Evolutionary conservation across 2,888 invertebrate genomes (phyloP), one percentile per base, ranked within the genome.

Genomic region (Endotricha flammealis): DNA sequence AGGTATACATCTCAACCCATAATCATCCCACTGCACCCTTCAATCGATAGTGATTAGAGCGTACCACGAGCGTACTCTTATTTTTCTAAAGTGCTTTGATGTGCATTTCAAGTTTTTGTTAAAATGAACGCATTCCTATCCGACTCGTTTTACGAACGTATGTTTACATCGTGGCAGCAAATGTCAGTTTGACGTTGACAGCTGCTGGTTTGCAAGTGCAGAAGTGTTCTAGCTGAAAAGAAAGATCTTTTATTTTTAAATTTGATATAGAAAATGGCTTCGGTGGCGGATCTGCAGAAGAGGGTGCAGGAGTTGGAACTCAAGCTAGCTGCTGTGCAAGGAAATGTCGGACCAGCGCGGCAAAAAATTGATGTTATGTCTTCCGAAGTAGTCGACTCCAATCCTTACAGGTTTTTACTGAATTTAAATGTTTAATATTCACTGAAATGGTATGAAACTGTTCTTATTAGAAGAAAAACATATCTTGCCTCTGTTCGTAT

Each of bases 301-400:
- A 90, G 88, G 71, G 88, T 94, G 10, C 81, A 86, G 38, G 89
- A 91, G 39, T 73, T 95, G 32, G 91, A 93, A 64, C 78, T 83
- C 4, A 88, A 92, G 58, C 72, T 94, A 13, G 89, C 89, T 3
- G 72, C 74, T 12, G 72, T 75, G 14, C 82, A 77, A 44, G 72
- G 68, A 39, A 74, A 67, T 60, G 66, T 64, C 22, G 82, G 64
- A 7, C 74, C 79, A 22, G 73, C 57, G n/a, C 87, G 96, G 36
- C 83, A 90, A 52, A 96, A 93, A 88, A 96, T 97, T 55, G 88
- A 90, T 11, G 90, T 92, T 57, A 98, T 99, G 95, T 97, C 97
- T 27, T 91, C 95, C 1, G 97, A 98, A 90, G 99, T 99, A 6
- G 94, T 96, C 7, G 99, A 99, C 83, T 94, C 96, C 1, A 99